A percentile compares a stretch with the other conserved stretches of the same genome.
phyloP scores from a whole-genome alignment of 2,113 vertebrate species.

The Malurus alboscapulatus region DNA sequence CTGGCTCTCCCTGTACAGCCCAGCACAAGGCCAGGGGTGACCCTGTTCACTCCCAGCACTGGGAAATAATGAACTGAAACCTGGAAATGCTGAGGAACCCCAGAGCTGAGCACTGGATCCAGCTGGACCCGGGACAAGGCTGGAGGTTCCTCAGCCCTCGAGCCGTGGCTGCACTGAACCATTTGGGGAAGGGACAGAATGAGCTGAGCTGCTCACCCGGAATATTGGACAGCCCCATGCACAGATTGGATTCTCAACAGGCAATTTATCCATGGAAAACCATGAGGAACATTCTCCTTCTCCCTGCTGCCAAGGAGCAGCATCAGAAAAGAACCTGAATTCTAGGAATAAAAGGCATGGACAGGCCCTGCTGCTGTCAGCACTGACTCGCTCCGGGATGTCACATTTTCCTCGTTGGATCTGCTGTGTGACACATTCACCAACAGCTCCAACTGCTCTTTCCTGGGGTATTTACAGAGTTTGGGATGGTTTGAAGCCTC shows the following conservation, averaged over 20 bases:
- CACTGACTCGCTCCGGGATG: fast-evolving
- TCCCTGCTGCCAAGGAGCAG: neutral
- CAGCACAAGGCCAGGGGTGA: neutral
- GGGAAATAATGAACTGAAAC: neutral
- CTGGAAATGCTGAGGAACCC: neutral
- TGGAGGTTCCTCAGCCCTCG: neutral
- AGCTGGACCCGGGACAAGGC: fast-evolving
- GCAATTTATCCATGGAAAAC: neutral
- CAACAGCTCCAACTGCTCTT: neutral
- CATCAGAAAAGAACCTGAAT: neutral
- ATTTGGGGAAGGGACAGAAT: neutral
- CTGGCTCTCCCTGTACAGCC: neutral
- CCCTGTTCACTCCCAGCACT: neutral
- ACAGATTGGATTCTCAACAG: neutral
- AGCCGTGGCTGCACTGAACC: fast-evolving
- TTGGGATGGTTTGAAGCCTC: neutral
- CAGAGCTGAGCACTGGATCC: neutral
- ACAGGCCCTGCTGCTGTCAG: fast-evolving
- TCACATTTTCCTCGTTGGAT: neutral
- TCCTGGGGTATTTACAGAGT: neutral
- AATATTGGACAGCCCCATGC: neutral
- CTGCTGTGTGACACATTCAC: neutral
- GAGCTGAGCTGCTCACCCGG: neutral
- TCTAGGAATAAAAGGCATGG: fast-evolving
- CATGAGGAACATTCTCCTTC: neutral